Conservation (phyloP, 1,140 invertebrate genomes). For the Paraescarpia echinospica region DNA sequence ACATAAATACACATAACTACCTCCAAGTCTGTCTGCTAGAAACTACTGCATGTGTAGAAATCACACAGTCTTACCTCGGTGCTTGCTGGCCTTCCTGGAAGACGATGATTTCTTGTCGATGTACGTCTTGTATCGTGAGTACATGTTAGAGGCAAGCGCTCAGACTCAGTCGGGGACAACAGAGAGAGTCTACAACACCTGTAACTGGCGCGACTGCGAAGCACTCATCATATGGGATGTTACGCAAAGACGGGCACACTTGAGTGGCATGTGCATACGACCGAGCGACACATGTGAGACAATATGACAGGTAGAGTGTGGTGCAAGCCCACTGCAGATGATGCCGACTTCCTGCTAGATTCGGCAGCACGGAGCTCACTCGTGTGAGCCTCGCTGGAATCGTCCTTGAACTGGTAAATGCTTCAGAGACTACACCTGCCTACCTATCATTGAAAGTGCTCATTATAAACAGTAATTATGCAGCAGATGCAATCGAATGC, state of each 20-base stretch:
- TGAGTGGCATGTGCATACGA: background rate
- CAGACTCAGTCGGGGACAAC: background rate
- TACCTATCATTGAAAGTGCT: background rate
- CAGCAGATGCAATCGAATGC: background rate
- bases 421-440: background rate
- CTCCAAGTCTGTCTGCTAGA: too few relatives aligned
- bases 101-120: background rate
- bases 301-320: background rate
- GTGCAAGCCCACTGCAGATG: background rate
- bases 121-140: background rate
- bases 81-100: background rate
- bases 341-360: background rate
- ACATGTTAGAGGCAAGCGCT: background rate
- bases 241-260: background rate
- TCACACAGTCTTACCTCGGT: background rate
- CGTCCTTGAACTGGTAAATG: background rate
- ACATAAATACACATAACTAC: too few relatives aligned
- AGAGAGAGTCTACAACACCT: background rate
- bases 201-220: background rate
- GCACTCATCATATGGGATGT: background rate
- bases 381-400: background rate
- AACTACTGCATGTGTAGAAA: too few relatives aligned
- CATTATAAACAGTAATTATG: conserved; percentile 2
- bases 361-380: background rate
- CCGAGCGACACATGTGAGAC: background rate